Evolutionary conservation across 2,888 invertebrate genomes (phyloP), one percentile per base, ranked within the genome.

Genomic region (Leptopilina myrica): DNA sequence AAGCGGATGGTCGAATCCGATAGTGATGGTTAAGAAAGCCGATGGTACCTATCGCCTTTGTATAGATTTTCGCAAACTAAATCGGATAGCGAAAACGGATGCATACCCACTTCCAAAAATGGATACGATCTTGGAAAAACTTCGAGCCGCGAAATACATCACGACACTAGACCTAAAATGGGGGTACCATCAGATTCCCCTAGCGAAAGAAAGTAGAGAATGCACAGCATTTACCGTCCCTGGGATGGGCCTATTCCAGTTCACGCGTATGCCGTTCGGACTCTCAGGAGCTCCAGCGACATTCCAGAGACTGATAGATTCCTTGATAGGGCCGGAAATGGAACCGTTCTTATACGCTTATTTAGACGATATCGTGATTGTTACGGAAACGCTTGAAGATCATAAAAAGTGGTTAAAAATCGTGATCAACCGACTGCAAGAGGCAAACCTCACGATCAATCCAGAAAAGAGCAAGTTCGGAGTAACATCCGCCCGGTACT

Each of bases 31-130:
- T 0, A 0, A 59, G 1, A 78, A 78, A n/a, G 11, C 69, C 0
- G 46, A 78, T 11, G 76, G 56, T 7, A 40, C 14, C 0, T 80
- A 79, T 53, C 69, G 78, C 0, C 66, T 80, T 14, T 87, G 88
- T 66, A 84, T 88, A 0, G 89, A 90, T 76, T 88, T 83, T 59
- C 75, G 89, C 7, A 85, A 86, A 62, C 73, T 90, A 0, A 91
- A 90, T 76, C 64, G 65, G 5, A 86, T 89, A 0, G 88, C 0
- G n/a, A 81, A 84, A 49, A 80, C 83, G 12, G 87, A 89, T 80
- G 86, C 88, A 1, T 88, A 90, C 83, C 88, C 88, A 1, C 49
- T 90, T 0, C 90, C 84, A 0, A 85, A 86, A 49, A 86, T 89
- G 33, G 83, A 83, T 0, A 78, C 83, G 3, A 90, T 88, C 11